Evolutionary conservation across 1,140 invertebrate genomes (phyloP).

Genomic region (Sinella curviseta): DNA sequence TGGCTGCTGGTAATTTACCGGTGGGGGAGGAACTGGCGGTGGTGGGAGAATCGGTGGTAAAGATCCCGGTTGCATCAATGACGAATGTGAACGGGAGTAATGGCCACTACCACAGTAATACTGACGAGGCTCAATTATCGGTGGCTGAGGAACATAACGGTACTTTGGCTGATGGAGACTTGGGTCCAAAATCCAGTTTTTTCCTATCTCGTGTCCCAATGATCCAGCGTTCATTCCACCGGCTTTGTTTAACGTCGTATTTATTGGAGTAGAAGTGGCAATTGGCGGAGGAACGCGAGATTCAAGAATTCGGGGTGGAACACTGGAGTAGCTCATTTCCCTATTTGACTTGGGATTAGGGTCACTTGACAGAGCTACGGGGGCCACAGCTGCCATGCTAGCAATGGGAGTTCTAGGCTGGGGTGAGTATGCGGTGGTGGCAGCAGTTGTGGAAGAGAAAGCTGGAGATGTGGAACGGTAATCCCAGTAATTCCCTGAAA

Average conservation of each 20-base stretch:
- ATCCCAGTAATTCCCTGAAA: conserved; percentile 39
- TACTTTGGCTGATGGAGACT: conserved; percentile 71
- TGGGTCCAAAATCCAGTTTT: conserved; percentile 71
- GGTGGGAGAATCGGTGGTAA: conserved; percentile 46
- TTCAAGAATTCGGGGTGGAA: conserved; percentile 31
- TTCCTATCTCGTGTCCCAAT: conserved; percentile 55
- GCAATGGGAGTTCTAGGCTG: conserved; percentile 1
- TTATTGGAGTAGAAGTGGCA: neutral
- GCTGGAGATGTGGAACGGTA: conserved; percentile 36
- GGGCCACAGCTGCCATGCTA: conserved; percentile 26
- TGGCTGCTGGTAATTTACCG: conserved; percentile 33
- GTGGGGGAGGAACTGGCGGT: conserved; percentile 54
- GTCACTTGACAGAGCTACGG: neutral
- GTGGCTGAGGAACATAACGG: conserved; percentile 69
- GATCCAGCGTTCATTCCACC: neutral
- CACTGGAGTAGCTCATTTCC: conserved; percentile 3
- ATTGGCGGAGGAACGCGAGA: conserved; percentile 28
- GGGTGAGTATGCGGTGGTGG: neutral
- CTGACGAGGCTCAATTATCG: conserved; percentile 30
- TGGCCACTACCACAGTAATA: neutral
- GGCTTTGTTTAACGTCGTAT: neutral
- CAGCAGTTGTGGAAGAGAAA: conserved; percentile 8
- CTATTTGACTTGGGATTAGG: conserved; percentile 13
- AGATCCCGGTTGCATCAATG: neutral
- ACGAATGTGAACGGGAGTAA: conserved; percentile 24